phyloP scores from a whole-genome alignment of 2,113 vertebrate species.

The Natator depressus region DNA sequence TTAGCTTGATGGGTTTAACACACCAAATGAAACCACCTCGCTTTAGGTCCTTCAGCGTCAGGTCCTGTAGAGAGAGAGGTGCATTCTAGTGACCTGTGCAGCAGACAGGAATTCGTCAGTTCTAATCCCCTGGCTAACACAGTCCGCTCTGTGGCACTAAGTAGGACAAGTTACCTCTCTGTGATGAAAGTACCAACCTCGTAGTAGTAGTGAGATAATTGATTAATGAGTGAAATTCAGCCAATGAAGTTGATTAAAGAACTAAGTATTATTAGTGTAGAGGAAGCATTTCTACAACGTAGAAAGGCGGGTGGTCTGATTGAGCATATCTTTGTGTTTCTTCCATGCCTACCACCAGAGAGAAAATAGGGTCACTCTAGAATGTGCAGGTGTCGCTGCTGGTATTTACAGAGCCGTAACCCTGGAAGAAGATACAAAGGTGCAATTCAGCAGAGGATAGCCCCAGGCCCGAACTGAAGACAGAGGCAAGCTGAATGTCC shows the following conservation, averaged over 20 bases:
- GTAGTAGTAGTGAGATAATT: background rate
- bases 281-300: background rate
- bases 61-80: background rate
- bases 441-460: constrained; percentile 37
- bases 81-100: too few relatives aligned
- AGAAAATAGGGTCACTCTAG: background rate
- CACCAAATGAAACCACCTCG: background rate
- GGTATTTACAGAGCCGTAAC: background rate
- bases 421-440: constrained; percentile 13
- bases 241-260: background rate
- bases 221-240: background rate
- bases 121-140: background rate
- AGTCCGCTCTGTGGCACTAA: rapidly evolving
- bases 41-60: rapidly evolving
- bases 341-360: background rate
- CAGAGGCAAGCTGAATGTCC: constrained; percentile 42
- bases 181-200: background rate
- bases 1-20: background rate
- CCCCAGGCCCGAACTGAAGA: background rate
- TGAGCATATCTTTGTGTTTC: background rate
- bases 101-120: rapidly evolving
- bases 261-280: background rate
- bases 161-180: background rate
- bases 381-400: constrained; percentile 13
- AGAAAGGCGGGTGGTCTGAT: background rate